phyloP scores from a whole-genome alignment of 2,113 vertebrate species.

The Cynoglossus semilaevis region DNA sequence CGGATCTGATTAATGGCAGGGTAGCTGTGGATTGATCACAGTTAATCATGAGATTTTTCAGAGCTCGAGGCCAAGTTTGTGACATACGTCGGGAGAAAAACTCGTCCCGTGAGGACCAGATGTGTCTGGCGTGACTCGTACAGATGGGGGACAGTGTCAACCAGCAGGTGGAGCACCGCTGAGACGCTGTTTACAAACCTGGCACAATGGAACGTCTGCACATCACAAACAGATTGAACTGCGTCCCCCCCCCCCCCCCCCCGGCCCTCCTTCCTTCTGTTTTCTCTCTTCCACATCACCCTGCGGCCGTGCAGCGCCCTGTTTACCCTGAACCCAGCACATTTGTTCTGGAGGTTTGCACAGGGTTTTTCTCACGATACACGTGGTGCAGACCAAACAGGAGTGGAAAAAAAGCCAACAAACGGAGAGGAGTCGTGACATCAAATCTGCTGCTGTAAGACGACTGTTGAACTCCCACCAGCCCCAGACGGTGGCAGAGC shows the following conservation, averaged over 20 bases:
- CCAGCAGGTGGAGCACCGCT: conserved; percentile 4
- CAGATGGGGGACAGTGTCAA: neutral
- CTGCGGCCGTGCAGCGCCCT: neutral
- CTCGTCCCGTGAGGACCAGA: neutral
- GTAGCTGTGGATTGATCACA: no score
- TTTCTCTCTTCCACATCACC: neutral
- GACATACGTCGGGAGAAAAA: neutral
- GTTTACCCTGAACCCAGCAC: conserved; percentile 6
- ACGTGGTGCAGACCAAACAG: conserved; percentile 24
- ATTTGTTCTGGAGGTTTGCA: conserved; percentile 21
- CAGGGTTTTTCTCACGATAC: conserved; percentile 50
- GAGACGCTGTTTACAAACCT: neutral
- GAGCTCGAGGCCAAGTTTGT: no score
- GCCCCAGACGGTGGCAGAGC: conserved; percentile 22
- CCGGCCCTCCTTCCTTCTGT: neutral
- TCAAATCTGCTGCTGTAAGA: conserved; percentile 16
- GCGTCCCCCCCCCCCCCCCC: no score
- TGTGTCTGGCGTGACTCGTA: conserved; percentile 12
- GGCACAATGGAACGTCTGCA: neutral
- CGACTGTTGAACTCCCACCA: conserved; percentile 24
- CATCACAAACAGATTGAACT: no score
- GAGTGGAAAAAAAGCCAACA: conserved; percentile 14
- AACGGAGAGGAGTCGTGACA: conserved; percentile 19
- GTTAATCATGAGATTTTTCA: no score
- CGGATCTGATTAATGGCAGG: neutral